Conservation (phyloP, 2,113 vertebrate species). For the Hippolais icterina region DNA sequence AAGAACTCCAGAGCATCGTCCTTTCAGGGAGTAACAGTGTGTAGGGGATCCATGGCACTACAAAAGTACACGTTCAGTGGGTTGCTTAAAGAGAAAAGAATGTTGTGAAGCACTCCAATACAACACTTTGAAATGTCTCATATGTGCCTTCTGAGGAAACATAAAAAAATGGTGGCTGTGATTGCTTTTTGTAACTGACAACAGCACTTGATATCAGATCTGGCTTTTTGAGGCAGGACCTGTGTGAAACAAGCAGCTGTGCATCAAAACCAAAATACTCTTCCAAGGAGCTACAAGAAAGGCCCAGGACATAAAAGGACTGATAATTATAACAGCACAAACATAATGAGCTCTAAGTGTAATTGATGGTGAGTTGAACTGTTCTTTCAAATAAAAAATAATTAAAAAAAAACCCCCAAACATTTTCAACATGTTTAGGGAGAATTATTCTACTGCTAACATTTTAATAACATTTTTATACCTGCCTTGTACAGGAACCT, state of each 20-base stretch:
- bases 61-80: not conserved
- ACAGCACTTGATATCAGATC: not conserved
- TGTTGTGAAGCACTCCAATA: not conserved
- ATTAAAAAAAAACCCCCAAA: not conserved
- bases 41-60: not conserved
- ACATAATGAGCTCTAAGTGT: constrained; percentile 17
- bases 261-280: constrained; percentile 35
- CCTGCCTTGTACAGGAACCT: not conserved
- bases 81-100: not conserved
- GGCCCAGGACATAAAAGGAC: constrained; percentile 41
- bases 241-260: constrained; percentile 42
- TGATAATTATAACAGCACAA: constrained; percentile 50
- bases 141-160: not conserved
- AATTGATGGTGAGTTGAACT: constrained; percentile 22
- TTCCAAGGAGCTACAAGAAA: constrained; percentile 51
- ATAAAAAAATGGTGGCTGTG: not conserved
- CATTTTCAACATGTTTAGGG: not conserved
- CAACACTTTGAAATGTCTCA: constrained; percentile 20
- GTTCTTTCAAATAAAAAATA: not conserved
- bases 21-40: not conserved
- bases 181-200: constrained; percentile 2
- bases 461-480: constrained; percentile 18
- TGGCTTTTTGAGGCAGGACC: constrained; percentile 13
- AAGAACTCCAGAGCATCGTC: not conserved
- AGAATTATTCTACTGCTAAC: not conserved